A percentile compares a stretch with the other conserved stretches of the same genome.
Evolutionary conservation across 1,140 invertebrate genomes (phyloP).

Genomic region (Atta colombica): DNA sequence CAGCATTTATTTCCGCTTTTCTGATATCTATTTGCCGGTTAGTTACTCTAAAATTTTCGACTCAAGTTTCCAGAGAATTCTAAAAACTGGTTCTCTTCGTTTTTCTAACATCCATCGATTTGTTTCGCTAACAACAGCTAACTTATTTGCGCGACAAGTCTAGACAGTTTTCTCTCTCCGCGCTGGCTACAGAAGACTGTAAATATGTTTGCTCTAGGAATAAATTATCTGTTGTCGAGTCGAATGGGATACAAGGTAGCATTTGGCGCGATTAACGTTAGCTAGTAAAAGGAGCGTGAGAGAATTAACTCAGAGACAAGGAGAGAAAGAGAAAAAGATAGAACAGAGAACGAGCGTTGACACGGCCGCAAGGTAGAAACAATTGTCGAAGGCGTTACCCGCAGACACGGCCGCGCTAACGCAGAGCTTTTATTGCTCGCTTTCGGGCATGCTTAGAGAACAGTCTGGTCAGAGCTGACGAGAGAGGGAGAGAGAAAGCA

Average conservation of each 20-base stretch:
- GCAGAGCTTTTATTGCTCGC: constrained; percentile 64
- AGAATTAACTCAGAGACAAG: neutral
- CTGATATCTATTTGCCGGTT: neutral
- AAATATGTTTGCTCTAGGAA: constrained; percentile 49
- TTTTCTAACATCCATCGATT: neutral
- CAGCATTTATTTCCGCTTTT: neutral
- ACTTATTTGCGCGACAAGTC: constrained; percentile 1
- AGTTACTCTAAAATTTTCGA: neutral
- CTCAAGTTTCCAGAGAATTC: neutral
- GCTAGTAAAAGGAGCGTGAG: constrained; percentile 4
- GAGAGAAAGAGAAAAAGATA: neutral
- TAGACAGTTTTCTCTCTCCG: neutral
- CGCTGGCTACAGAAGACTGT: neutral
- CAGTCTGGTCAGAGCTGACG: constrained; percentile 4
- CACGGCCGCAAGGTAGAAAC: constrained; percentile 48
- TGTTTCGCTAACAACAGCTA: neutral
- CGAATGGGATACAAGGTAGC: neutral
- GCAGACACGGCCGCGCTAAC: neutral
- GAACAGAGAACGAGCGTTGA: constrained; percentile 43
- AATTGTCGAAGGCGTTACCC: constrained; percentile 44
- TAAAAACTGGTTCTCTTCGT: neutral
- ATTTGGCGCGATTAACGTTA: neutral
- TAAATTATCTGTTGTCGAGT: constrained; percentile 45
- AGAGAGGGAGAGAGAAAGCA: constrained; percentile 24
- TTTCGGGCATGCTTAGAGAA: constrained; percentile 66